A percentile compares a stretch with the other conserved stretches of the same genome.
Conservation (phyloP, 2,113 vertebrate genomes). For the Cyphomyrus plagiostoma region DNA sequence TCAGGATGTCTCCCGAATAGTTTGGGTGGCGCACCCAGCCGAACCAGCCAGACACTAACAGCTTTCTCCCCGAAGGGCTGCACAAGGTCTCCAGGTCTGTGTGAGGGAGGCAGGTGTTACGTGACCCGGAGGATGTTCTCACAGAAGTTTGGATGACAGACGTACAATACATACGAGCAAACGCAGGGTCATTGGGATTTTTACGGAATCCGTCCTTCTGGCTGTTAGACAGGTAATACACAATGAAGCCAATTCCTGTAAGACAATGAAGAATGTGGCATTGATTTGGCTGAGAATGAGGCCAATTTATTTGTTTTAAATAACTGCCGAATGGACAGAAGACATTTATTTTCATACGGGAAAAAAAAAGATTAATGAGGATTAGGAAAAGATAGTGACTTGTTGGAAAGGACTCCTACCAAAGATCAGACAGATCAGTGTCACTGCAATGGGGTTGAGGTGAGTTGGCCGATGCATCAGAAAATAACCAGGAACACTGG, state of each 20-base stretch:
- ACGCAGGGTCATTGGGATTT: constrained; percentile 28
- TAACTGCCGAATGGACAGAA: background rate
- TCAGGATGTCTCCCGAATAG: constrained; percentile 40
- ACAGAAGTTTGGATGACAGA: background rate
- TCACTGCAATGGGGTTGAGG: background rate
- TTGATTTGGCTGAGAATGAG: background rate
- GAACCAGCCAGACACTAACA: constrained; percentile 45
- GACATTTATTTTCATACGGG: background rate
- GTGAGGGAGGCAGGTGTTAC: background rate
- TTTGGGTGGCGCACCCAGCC: constrained; percentile 47
- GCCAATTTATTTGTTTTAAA: background rate
- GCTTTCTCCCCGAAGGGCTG: constrained; percentile 33
- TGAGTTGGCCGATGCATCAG: constrained; percentile 29
- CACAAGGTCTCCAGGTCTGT: constrained; percentile 34
- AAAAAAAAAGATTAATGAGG: background rate
- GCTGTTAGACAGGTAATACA: constrained; percentile 36
- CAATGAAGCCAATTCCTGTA: constrained; percentile 34
- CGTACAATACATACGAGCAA: constrained; percentile 24
- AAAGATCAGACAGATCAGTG: constrained; percentile 29
- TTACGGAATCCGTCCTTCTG: constrained; percentile 39
- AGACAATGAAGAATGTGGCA: background rate
- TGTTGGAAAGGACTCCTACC: background rate
- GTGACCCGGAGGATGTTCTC: background rate
- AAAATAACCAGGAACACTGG: constrained; percentile 35
- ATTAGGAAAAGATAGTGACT: background rate